Evolutionary conservation across 1,140 invertebrate genomes (phyloP).

Genomic region (Catajapyx aquilonaris): DNA sequence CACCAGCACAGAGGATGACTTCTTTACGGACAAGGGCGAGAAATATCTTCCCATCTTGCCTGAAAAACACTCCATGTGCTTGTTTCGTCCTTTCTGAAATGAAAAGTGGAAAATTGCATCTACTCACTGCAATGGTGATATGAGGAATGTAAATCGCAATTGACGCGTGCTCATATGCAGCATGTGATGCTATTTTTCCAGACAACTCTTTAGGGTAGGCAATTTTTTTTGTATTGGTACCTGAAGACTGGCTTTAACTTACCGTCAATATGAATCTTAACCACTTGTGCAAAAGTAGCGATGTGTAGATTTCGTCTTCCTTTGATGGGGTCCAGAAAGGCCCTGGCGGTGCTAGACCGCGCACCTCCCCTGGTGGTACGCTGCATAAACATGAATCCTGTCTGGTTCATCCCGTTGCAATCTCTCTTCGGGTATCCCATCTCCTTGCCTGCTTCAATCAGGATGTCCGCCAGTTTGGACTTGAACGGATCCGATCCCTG

Average conservation of each 20-base stretch:
- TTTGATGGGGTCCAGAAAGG: neutral
- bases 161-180: no score
- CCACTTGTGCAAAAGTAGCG: neutral
- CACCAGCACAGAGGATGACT: constrained; percentile 1
- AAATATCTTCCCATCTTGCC: neutral
- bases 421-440: neutral
- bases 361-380: neutral
- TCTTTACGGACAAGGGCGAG: neutral
- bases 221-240: no score
- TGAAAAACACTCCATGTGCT: no score
- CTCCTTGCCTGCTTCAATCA: constrained; percentile 1
- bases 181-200: no score
- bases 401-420: neutral
- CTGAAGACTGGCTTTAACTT: no score
- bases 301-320: neutral
- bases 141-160: no score
- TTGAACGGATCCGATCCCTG: constrained; percentile 1
- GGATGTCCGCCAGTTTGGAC: neutral
- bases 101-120: no score
- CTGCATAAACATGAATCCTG: neutral
- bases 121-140: no score
- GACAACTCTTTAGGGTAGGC: no score
- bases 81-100: no score
- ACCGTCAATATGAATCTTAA: no score
- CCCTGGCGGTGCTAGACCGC: neutral